Base-by-base conservation (phyloP, 2,797 vertebrate genomes). In the Hylomyscus alleni region DNA sequence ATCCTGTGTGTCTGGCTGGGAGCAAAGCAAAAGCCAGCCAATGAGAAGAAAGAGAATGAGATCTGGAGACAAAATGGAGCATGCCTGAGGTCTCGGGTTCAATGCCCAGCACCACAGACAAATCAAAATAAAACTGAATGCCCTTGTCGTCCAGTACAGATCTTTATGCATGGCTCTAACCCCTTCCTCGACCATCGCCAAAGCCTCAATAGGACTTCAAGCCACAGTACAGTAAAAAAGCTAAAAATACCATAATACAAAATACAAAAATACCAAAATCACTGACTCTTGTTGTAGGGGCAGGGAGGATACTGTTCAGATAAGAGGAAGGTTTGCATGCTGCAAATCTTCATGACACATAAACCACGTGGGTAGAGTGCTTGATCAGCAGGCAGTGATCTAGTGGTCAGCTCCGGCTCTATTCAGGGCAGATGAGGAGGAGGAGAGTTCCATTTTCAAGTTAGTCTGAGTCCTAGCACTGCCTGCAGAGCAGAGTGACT, bases 311-410 rank as follows among this genome's bases (percentile, higher is more conserved):
- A 91, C 50, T 92, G 85, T 90, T 90, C 58, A 92, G 87, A 44
- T 82, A 75, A 89, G 50, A 94, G 67, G 77, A 82, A 75, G 52
- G 62, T 15, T 14, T 60, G 97, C 67, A 54, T 93, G 77, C 84
- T 75, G n/a, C 73, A 86, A 29, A 90, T 88, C 77, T 89, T 96
- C 84, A 89, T 96, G 81, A 85, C 87, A 78, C 73, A 86, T 78
- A 92, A 94, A 89, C 95, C 54, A 84, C 52, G 19, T 81, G 88
- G 88, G 83, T 94, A 81, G 95, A 78, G 52, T 44, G 54, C 52
- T 85, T 82, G 72, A 76, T 91, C 83, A 93, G 19, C 76, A 65
- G 69, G 56, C 58, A 90, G 40, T 91, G 88, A 95, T 95, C 77
- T 85, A 94, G 60, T 93, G 78, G 82, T 85, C 67, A 82, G 15